These are phyloP conservation scores for Chaitophorus viminalis DNA, from an alignment of 2,888 invertebrate genomes.

Conservation along the genomic window DNA sequence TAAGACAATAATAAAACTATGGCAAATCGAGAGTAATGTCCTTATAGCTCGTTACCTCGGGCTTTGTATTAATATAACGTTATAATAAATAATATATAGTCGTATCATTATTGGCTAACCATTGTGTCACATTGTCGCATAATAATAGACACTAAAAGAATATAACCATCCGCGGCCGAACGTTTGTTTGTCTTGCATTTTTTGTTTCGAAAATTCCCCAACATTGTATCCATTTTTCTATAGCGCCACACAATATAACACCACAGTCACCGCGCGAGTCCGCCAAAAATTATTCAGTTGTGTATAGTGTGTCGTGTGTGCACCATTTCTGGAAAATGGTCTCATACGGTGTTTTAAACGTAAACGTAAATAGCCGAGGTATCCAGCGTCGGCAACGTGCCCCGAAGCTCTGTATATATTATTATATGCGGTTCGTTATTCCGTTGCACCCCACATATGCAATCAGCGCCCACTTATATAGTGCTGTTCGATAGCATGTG, in stretches of 20 bases:
- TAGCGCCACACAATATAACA: not conserved
- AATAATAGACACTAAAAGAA: not conserved
- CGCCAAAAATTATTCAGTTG: constrained; percentile 2
- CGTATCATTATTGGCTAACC: constrained; percentile 27
- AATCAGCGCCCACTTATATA: not conserved
- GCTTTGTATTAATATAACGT: constrained; percentile 15
- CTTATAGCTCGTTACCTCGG: not conserved
- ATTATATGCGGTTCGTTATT: not conserved
- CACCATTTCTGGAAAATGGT: not conserved
- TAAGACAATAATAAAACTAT: too few species aligned
- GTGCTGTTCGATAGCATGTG: not conserved
- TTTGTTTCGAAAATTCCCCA: constrained; percentile 28
- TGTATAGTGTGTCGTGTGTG: too few species aligned
- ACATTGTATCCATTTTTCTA: not conserved
- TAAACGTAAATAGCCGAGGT: not conserved
- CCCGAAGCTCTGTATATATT: not conserved
- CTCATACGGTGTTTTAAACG: not conserved
- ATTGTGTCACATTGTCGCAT: constrained; percentile 19
- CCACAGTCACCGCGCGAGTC: not conserved
- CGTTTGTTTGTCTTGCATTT: not conserved
- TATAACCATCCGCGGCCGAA: not conserved
- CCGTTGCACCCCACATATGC: not conserved
- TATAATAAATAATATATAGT: too few species aligned
- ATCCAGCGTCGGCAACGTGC: not conserved
- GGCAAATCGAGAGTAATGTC: constrained; percentile 28